Evolutionary conservation across 2,888 invertebrate genomes (phyloP).

Genomic region (Mythimna lalbum): DNA sequence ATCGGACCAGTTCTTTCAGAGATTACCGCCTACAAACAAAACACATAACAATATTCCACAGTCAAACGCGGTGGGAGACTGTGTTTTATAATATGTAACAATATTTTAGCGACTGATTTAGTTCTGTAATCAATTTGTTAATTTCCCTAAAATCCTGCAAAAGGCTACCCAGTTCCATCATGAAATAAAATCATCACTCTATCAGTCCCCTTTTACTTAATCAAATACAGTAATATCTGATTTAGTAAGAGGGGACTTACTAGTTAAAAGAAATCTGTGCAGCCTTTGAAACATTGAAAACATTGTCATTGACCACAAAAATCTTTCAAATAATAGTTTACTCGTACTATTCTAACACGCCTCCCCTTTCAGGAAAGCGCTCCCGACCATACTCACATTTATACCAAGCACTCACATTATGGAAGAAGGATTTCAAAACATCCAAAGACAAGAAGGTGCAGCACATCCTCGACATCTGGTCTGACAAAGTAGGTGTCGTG

Average conservation of each 20-base stretch:
- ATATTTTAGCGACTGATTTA: too few relatives aligned
- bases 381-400: slow-evolving; percentile 97
- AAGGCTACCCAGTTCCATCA: too few relatives aligned
- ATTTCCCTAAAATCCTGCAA: too few relatives aligned
- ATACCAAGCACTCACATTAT: slow-evolving; percentile 95
- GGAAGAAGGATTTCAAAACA: slow-evolving; percentile 88
- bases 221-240: too few relatives aligned
- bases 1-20: too few relatives aligned
- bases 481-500: slow-evolving; percentile 95
- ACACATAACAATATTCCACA: too few relatives aligned
- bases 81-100: too few relatives aligned
- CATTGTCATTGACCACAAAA: neutral
- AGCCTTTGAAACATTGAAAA: neutral
- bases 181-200: too few relatives aligned
- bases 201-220: too few relatives aligned
- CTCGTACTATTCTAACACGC: neutral
- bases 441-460: slow-evolving; percentile 92
- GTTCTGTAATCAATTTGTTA: too few relatives aligned
- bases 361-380: slow-evolving; percentile 91
- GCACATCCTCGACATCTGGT: slow-evolving; percentile 97
- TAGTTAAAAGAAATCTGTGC: neutral
- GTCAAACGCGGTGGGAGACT: too few relatives aligned
- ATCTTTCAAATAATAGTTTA: neutral
- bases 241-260: neutral
- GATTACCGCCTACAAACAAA: too few relatives aligned